These are phyloP conservation scores for Nomada hirtipes DNA, from an alignment of 2,888 invertebrate genomes.

Conservation along the genomic window DNA sequence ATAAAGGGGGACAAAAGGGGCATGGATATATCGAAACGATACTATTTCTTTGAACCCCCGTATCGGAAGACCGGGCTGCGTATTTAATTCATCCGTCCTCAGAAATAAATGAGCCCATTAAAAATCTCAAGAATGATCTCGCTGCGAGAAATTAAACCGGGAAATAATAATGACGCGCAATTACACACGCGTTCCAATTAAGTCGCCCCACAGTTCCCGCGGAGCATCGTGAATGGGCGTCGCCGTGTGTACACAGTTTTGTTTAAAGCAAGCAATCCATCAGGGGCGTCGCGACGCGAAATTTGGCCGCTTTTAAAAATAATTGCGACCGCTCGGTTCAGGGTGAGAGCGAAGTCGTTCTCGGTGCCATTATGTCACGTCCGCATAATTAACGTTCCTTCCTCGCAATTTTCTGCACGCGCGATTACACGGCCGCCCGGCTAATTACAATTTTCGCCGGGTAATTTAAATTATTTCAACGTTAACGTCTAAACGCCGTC, in stretches of 20 bases:
- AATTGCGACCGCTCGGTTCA: slow-evolving; percentile 37
- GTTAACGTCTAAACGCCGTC: slow-evolving; percentile 48
- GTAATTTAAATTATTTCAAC: slow-evolving; percentile 63
- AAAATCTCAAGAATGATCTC: neutral
- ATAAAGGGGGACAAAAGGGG: too few relatives aligned
- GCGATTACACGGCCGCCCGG: slow-evolving; percentile 50
- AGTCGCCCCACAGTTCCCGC: slow-evolving; percentile 15
- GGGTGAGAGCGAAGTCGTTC: slow-evolving; percentile 40
- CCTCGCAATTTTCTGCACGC: slow-evolving; percentile 61
- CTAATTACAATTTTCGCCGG: slow-evolving; percentile 60
- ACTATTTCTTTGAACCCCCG: too few relatives aligned
- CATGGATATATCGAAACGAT: too few relatives aligned
- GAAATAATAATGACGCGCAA: slow-evolving; percentile 22
- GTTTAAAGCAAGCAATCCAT: slow-evolving; percentile 32
- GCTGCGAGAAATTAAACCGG: neutral
- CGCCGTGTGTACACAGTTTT: neutral
- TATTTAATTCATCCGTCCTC: too few relatives aligned
- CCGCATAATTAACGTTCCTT: slow-evolving; percentile 60
- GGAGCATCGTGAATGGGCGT: too few relatives aligned
- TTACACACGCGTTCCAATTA: slow-evolving; percentile 22
- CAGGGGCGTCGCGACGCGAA: slow-evolving; percentile 24
- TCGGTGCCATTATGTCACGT: slow-evolving; percentile 55
- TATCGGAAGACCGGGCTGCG: too few relatives aligned
- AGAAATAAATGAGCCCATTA: too few relatives aligned
- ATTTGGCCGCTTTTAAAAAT: slow-evolving; percentile 51